Percentiles rank a stretch among this genome's conserved stretches.
Evolutionary conservation across 2,797 vertebrate genomes (phyloP).

Genomic region (Acipenser ruthenus): DNA sequence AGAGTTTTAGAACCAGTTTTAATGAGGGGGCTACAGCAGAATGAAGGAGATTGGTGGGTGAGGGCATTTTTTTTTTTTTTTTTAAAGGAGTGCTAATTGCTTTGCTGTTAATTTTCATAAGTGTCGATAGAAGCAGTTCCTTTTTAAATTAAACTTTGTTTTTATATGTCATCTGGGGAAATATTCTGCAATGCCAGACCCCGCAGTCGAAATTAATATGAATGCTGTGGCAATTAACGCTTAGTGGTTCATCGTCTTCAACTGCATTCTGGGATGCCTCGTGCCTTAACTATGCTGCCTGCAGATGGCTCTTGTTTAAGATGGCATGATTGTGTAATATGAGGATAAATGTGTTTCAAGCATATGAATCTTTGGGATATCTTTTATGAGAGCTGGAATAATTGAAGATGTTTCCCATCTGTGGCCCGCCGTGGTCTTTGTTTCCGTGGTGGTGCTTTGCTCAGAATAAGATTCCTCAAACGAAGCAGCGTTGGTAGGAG

Average conservation of each 20-base stretch:
- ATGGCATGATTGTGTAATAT: constrained; percentile 18
- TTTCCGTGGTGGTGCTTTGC: not conserved
- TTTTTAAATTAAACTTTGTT: constrained; percentile 77
- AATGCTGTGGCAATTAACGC: constrained; percentile 79
- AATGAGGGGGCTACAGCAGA: constrained; percentile 44
- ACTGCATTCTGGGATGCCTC: constrained; percentile 74
- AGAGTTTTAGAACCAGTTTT: constrained; percentile 49
- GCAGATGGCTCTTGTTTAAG: constrained; percentile 72
- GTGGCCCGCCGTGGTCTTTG: not conserved
- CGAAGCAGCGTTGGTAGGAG: too few relatives aligned
- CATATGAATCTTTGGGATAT: constrained; percentile 5
- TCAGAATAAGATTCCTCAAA: not conserved
- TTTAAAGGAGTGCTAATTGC: constrained; percentile 71
- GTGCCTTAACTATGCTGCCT: constrained; percentile 71
- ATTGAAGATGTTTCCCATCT: constrained; percentile 8
- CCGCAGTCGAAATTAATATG: constrained; percentile 77
- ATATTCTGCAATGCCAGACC: constrained; percentile 72
- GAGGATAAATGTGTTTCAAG: constrained; percentile 12
- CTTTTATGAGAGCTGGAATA: constrained; percentile 4
- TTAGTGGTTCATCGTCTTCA: constrained; percentile 78
- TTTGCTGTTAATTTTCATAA: constrained; percentile 80
- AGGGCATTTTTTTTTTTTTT: constrained; percentile 25
- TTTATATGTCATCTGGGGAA: constrained; percentile 72
- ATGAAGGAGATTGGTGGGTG: constrained; percentile 34
- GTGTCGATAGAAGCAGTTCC: constrained; percentile 78